Base-by-base conservation (phyloP, 2,797 vertebrate species). In the Xenopus petersii region DNA sequence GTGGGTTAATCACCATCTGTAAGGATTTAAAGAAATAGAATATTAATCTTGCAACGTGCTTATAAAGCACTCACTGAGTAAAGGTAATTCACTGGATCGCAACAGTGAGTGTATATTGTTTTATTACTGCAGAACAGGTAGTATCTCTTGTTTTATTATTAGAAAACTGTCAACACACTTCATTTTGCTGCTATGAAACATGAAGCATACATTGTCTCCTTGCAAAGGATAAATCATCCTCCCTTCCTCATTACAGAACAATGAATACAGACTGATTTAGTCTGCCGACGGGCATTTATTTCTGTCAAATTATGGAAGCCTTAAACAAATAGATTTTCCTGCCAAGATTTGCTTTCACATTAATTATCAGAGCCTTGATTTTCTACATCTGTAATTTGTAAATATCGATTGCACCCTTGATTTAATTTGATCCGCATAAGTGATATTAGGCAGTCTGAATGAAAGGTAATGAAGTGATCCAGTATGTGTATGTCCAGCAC, bases 41-140 rank as follows among this genome's bases (percentile, higher is more conserved):
- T 51, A 66, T 66, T 49, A 51, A 4, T 51, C 26, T 51, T 51
- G 17, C 46, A 26, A 5, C 16, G 3, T 49, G 12, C 51, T 66
- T 26, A 66, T 66, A 46, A 51, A 66, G 11, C 64, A 66, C 17
- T 51, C 11, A 51, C 11, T 26, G n/a, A 58, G 55, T 58, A 58
- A 9, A 58, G 11, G 55, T 58, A n/a, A n/a, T 58, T 58, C n/a
- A 6, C 2, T 1, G 8, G 8, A 58, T 15, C n/a, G 21, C 12
- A 58, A 17, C 55, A 58, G 1, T n/a, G n/a, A 16, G 21, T 26
- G n/a, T 12, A 12, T 49, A 66, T 66, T 49, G 46, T 49, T 66
- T 13, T 13, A 49, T 13, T 42, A 6, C 36, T 6, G 36, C 36
- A 42, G 13, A 66, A 24, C 17, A 66, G 17, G 15, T 12, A 24